Evolutionary conservation across 2,113 vertebrate genomes (phyloP).

Genomic region (Cyanoramphus novaezelandiae): DNA sequence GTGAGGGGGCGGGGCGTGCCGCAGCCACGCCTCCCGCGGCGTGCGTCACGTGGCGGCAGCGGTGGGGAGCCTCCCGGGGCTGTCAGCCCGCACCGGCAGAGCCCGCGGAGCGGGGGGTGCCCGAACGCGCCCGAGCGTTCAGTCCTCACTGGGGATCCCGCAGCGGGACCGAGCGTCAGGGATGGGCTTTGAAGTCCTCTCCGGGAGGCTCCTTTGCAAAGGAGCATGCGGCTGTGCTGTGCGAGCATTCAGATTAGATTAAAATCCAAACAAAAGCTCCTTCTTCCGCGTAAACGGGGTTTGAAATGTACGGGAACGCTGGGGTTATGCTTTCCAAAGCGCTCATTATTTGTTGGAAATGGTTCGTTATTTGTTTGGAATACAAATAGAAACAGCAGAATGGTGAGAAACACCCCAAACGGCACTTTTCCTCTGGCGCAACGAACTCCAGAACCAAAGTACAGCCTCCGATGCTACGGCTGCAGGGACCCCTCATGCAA

Average conservation of each 20-base stretch:
- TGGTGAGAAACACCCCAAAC: not conserved
- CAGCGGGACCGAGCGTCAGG: not conserved
- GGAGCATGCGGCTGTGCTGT: accelerated
- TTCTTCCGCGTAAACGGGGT: too few species aligned
- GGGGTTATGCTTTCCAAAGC: not conserved
- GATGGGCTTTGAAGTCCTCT: accelerated
- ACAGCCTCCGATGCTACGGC: accelerated
- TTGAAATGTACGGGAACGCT: accelerated
- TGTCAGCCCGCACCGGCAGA: too few species aligned
- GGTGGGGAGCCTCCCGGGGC: too few species aligned
- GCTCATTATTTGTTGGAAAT: not conserved
- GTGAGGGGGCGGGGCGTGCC: too few species aligned
- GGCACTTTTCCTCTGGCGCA: not conserved
- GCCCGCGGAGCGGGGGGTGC: too few species aligned
- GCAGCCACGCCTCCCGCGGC: too few species aligned
- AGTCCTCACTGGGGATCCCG: not conserved
- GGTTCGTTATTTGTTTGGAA: not conserved
- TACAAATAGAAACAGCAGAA: not conserved
- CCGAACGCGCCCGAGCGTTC: not conserved
- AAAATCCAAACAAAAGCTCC: not conserved
- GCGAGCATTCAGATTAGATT: not conserved
- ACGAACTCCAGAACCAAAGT: not conserved
- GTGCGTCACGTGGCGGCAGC: not conserved
- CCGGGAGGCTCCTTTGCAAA: not conserved
- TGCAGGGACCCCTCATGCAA: not conserved